Evolutionary conservation across 2,113 vertebrate species (phyloP), one percentile per base, ranked within the genome.

Genomic region (Apteryx owenii): DNA sequence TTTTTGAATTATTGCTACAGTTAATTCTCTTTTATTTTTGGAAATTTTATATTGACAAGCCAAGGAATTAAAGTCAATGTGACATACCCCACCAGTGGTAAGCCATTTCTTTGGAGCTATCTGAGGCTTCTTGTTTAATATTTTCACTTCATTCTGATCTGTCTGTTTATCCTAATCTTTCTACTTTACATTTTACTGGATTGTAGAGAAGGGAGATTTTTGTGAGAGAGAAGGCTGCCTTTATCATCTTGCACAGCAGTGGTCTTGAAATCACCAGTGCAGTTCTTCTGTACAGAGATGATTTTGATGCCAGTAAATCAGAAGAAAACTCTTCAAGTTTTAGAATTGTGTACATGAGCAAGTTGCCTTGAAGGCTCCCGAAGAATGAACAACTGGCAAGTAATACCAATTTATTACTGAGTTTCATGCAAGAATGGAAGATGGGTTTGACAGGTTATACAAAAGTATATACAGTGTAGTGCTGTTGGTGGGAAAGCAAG

Each of bases 241-340:
- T 91, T 82, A 93, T 97, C 50, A 66, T 97, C 70, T 75, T 97
- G 86, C 68, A 96, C 51, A 95, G 88, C 83, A 97, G 92, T 79
- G 95, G 78, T 40, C 66, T 94, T 60, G 91, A 92, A 75, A 95
- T 93, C 58, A 78, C 40, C 10, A 88, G 42, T 65, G 82, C 70
- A 46, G 88, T 64, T 42, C 81, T 97, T 80, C 26, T 82, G 25
- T 76, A 73, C 16, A 87, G 91, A n/a, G 88, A 88, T 56, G 90
- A 91, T 69, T 44, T 66, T 65, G 83, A 54, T 70, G 65, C 81
- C 16, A 60, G 13, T 21, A 82, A 77, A 64, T 46, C 70, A 40
- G 85, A 53, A 29, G 21, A 64, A 79, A 72, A 38, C 15, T 18
- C 12, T 97, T 10, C 56, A 48, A 31, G 84, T 95, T 77, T 93